Base-by-base conservation (phyloP, 2,113 vertebrate genomes). In the Apeltes quadracus region DNA sequence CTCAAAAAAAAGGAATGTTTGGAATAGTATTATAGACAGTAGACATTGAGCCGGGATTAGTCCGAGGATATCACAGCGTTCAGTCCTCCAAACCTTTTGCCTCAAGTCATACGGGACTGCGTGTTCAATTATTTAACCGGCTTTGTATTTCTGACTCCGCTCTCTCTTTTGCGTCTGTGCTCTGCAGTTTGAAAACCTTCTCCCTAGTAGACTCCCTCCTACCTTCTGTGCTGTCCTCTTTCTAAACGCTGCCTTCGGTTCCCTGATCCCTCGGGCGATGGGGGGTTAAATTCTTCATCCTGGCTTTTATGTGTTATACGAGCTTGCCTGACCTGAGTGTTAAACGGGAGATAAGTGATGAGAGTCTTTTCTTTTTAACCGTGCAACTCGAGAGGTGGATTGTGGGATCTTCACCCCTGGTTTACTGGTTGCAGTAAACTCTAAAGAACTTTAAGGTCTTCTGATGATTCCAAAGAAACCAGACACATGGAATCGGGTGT, bases 271-370 rank as follows among this genome's bases (percentile, higher is more conserved):
- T 6, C 5, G 18, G 32, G 46, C 29, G 23, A 38, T 22, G 20
- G 23, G 32, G 29, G 18, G 14, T 27, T 53, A 61, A 20, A 10
- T 57, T 72, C 38, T 63, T 73, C 22, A 56, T 53, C 55, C 72
- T 9, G 12, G 36, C 55, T 70, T 0, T 83, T 71, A 73, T 64
- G 39, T 59, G 80, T 81, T 67, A 68, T 61, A 79, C 29, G 53
- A 75, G 61, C 70, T 62, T 58, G 63, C 75, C 22, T 13, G 70
- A 72, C 78, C 65, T 62, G 68, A 65, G 75, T 55, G 20, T 75
- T 73, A 11, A 29, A 62, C 4, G 5, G 36, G 46, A 82, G 69
- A 82, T 75, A 59, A 78, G 72, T 53, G 50, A 74, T 55, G 54
- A 55, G 38, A 46, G 43, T 39, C 22, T 27, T 64, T 69, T 74